Conservation (phyloP, 35 echinoderm and acorn worm species). For the Diadema setosum region DNA sequence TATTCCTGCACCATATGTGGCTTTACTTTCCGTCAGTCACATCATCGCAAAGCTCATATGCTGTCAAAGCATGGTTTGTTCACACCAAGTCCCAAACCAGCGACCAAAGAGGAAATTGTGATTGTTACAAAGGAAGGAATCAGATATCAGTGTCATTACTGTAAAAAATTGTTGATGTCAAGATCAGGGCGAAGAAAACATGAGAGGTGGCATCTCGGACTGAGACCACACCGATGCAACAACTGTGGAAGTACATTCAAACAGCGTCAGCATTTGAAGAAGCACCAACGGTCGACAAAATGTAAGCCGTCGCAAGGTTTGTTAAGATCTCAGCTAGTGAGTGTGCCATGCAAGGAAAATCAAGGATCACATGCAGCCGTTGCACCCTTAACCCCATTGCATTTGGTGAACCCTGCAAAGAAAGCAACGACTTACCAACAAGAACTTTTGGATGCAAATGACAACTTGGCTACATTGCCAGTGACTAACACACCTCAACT, state of each 20-base stretch:
- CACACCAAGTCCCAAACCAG: neutral
- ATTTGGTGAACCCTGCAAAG: neutral
- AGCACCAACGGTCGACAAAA: neutral
- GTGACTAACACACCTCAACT: neutral
- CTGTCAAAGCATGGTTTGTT: neutral
- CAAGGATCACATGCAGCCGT: neutral
- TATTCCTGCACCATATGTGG: neutral
- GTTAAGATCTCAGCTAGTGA: too few species aligned
- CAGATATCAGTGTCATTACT: constrained; percentile 23
- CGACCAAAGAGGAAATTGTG: neutral
- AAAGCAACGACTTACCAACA: neutral
- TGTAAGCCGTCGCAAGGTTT: neutral
- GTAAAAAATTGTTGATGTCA: constrained; percentile 19
- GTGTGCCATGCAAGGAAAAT: too few species aligned
- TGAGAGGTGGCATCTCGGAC: constrained; percentile 40
- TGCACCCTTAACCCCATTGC: neutral
- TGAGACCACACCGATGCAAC: constrained; percentile 13
- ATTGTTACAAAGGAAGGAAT: constrained; percentile 11
- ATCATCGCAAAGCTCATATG: neutral
- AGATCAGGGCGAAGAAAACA: constrained; percentile 23
- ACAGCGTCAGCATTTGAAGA: neutral
- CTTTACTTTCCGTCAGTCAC: neutral
- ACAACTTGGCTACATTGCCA: neutral
- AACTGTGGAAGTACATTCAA: constrained; percentile 28
- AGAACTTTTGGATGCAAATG: neutral